A percentile compares a stretch with the other conserved stretches of the same genome.
Evolutionary conservation across 2,797 vertebrate genomes (phyloP).

Genomic region (Chaunax sp.): DNA sequence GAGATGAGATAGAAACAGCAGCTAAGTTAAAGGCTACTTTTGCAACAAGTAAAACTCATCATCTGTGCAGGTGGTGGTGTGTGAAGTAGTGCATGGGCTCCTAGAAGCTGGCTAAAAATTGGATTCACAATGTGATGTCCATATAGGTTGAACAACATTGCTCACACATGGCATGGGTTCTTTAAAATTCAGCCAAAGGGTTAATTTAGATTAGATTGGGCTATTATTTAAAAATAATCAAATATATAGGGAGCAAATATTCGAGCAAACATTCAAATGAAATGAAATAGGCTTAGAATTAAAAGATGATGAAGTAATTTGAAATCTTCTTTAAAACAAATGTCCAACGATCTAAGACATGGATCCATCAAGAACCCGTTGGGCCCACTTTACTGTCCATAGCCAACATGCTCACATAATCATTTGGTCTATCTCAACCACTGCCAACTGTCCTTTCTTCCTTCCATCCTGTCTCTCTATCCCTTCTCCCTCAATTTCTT

Average conservation of each 20-base stretch:
- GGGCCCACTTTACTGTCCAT: not conserved
- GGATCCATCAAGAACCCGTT: not conserved
- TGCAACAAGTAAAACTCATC: no score
- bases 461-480: not conserved
- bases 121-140: no score
- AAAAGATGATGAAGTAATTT: not conserved
- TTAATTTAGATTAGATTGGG: no score
- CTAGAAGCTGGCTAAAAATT: no score
- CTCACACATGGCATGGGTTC: no score
- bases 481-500: constrained; percentile 20
- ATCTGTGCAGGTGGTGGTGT: no score
- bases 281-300: not conserved
- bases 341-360: not conserved
- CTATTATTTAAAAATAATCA: no score
- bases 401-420: not conserved
- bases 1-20: no score
- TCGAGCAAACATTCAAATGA: not conserved
- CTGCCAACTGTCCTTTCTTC: constrained; percentile 12
- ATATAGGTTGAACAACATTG: no score
- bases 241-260: not conserved
- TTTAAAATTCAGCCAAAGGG: no score
- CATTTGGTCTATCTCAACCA: not conserved
- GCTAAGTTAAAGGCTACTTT: not conserved
- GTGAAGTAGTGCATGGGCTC: no score
- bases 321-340: not conserved